Evolutionary conservation across 37 sponge, comb jelly and placozoan species (phyloP).

Genomic region (Ianthella basta): DNA sequence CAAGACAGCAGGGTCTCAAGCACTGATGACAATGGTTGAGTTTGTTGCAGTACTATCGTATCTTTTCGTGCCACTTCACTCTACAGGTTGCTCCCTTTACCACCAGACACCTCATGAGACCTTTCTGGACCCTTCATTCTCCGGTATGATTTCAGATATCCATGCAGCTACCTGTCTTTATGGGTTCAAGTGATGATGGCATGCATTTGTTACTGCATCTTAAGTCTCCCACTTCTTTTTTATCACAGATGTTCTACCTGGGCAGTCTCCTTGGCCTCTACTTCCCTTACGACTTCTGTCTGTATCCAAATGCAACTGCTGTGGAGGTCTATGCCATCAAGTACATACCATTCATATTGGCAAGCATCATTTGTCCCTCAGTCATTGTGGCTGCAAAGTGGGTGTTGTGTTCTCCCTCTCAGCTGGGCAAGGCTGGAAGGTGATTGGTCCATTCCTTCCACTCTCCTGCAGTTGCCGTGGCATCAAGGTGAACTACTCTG

Average conservation of each 20-base stretch:
- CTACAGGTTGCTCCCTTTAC: neutral
- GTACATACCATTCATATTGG: slow-evolving; percentile 58
- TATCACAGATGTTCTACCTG: slow-evolving; percentile 59
- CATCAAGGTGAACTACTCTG: slow-evolving; percentile 18
- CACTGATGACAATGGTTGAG: no score
- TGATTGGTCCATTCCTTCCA: neutral
- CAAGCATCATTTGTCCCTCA: slow-evolving; percentile 34
- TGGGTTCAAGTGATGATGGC: no score
- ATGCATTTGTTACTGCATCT: no score
- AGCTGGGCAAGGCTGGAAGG: neutral
- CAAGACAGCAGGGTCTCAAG: neutral
- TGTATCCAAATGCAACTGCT: slow-evolving; percentile 54
- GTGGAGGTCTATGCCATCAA: slow-evolving; percentile 57
- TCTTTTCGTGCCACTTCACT: no score
- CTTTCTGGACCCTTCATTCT: neutral
- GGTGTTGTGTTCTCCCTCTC: neutral
- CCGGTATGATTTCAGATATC: neutral
- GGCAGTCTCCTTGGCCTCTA: slow-evolving; percentile 69
- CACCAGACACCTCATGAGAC: neutral
- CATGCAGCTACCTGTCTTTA: no score
- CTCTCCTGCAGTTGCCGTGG: neutral
- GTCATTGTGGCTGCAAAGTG: slow-evolving; percentile 36
- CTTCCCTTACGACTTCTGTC: slow-evolving; percentile 85
- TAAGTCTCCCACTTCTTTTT: neutral
- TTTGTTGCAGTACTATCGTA: no score